Evolutionary conservation across 2,113 vertebrate species (phyloP).

Genomic region (Helogale parvula): DNA sequence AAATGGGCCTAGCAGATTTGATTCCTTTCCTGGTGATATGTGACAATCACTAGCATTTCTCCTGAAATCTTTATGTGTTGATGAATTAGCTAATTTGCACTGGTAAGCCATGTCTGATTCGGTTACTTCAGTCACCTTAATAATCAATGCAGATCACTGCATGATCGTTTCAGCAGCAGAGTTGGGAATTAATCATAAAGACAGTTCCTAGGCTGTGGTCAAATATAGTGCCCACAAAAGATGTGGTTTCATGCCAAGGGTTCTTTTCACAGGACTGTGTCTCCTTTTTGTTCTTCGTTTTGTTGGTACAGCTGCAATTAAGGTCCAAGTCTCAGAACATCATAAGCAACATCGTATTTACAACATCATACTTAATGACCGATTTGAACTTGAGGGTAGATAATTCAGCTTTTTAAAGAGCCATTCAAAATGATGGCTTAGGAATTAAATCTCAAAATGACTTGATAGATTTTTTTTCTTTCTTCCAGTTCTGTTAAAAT

Average conservation of each 20-base stretch:
- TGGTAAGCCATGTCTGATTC: constrained; percentile 73
- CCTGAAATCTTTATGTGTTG: constrained; percentile 73
- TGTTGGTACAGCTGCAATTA: background rate
- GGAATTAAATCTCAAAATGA: background rate
- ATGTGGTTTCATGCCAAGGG: background rate
- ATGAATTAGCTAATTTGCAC: constrained; percentile 78
- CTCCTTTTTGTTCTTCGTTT: constrained; percentile 37
- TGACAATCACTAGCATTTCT: constrained; percentile 72
- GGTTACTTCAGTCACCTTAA: constrained; percentile 76
- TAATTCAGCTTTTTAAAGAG: background rate
- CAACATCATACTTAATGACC: background rate
- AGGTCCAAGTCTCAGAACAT: background rate
- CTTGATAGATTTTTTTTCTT: background rate
- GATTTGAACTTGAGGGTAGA: background rate
- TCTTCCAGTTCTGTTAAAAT: constrained; percentile 11
- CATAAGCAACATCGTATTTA: background rate
- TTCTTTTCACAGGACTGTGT: background rate
- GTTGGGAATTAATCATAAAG: constrained; percentile 77
- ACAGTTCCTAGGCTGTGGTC: constrained; percentile 60
- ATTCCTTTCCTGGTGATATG: constrained; percentile 71
- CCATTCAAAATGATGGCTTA: background rate
- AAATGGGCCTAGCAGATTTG: constrained; percentile 32
- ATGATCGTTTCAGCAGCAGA: constrained; percentile 67
- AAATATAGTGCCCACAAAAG: constrained; percentile 43
- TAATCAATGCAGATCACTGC: constrained; percentile 77